phyloP scores from a whole-genome alignment of 2,797 vertebrate genomes.

The Lacerta bilineata region DNA sequence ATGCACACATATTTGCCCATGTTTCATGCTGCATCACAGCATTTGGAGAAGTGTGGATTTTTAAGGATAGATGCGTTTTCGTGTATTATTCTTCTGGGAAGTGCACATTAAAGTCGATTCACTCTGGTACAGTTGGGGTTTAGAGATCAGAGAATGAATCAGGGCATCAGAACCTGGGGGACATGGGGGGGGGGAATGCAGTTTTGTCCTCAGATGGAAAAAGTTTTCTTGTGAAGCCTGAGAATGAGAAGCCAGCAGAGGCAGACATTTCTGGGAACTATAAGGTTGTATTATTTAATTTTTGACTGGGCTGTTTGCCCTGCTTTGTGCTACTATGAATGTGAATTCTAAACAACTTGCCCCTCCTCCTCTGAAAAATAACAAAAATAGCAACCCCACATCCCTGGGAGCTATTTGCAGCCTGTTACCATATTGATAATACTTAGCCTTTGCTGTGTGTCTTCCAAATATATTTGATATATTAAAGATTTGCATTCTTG shows the following conservation, averaged over 20 bases:
- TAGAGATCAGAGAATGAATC: neutral
- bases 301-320: constrained; percentile 46
- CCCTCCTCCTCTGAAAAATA: constrained; percentile 26
- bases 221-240: constrained; percentile 38
- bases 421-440: constrained; percentile 5
- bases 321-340: constrained; percentile 4
- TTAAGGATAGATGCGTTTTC: no score
- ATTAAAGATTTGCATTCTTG: constrained; percentile 13
- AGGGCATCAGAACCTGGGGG: neutral
- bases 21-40: no score
- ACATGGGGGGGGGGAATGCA: neutral
- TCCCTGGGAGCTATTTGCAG: neutral
- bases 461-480: neutral
- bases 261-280: neutral
- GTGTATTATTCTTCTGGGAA: no score
- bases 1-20: no score
- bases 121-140: neutral
- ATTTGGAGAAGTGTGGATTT: no score
- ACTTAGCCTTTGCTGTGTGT: neutral
- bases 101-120: no score
- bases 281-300: constrained; percentile 19
- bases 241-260: neutral
- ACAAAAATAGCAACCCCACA: constrained; percentile 34
- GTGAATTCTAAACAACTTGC: constrained; percentile 24
- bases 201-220: neutral